Evolutionary conservation across 2,888 invertebrate species (phyloP), one percentile per base, ranked within the genome.

Genomic region (Cheilosia vulpina): DNA sequence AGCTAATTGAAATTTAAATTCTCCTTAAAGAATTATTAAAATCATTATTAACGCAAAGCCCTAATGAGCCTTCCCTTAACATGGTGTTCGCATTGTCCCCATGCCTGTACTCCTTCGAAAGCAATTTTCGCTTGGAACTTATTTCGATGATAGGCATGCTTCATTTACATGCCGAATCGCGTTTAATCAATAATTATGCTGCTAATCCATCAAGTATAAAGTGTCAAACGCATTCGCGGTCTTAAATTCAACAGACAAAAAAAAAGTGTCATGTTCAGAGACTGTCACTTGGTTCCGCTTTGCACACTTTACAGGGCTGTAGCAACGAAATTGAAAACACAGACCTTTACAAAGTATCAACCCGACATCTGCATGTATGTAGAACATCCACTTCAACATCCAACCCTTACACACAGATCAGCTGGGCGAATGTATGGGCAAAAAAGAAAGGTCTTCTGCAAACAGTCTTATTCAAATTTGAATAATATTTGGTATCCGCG

Each of bases 181-280:
- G 87, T 89, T 90, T 90, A 90, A 91, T 90, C 90, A 89, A 90
- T 91, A 91, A 91, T 91, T 91, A 55, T 9, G 91, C 88, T 88
- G 87, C 87, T 91, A 91, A 92, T 92, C 92, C 92, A 92, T 92
- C 92, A 92, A 89, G 87, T 89, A 89, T 88, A 90, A 91, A 90
- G 89, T 92, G 92, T 92, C 92, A 92, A 91, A 90, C 89, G 90
- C 92, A 92, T 89, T 91, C 91, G 91, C 89, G 89, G 89, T 68
- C 62, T 47, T 38, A 13, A 38, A 38, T 13, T 38, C 38, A 38
- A 72, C 27, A 66, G 43, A 75, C 2, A 31, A 31, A 45, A 79
- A 79, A 65, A 19, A 53, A 53, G 27, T 66, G 53, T 68, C 81
- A 72, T 71, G 47, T 81, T 31, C 78, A 83, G 68, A 73, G 15